Evolutionary conservation across 2,113 vertebrate genomes (phyloP), one percentile per base, ranked within the genome.

Genomic region (Myrmecophaga tridactyla): DNA sequence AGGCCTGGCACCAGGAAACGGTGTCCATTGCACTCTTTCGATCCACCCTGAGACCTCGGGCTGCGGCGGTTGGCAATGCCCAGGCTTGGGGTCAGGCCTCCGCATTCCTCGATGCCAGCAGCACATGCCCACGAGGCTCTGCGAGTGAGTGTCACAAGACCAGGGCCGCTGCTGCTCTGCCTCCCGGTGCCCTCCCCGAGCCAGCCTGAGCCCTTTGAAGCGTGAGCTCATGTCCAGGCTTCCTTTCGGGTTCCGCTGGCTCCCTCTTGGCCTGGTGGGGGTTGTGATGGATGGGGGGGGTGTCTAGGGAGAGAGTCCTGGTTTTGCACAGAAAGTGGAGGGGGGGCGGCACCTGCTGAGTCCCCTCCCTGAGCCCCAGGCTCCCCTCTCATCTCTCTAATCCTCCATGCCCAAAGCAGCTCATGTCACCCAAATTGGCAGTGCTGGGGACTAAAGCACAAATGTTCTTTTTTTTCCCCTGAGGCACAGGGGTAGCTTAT

Each of bases 281-380:
- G 29, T 23, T 17, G 12, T 31, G 36, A 27, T 56, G 31, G 43
- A 65, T 2, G 6, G 27, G 21, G 27, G 0, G 0, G 78, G 8
- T 21, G 12, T 41, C 65, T 81, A 1, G 46, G 23, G 18, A 65
- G 14, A n/a, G 43, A 75, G 11, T 6, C 20, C 9, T 0, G 0
- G 4, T 48, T 39, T 20, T 78, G 3, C 72, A 39, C 29, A 39
- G 23, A 34, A 29, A 46, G 25, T 39, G 21, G 18, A 6, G 27
- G 17, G 31, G 12, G 15, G 18, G 1, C n/a, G n/a, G n/a, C n/a
- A n/a, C n/a, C n/a, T 29, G 41, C 86, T 11, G 36, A 36, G 67
- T 11, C 5, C 36, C 48, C 18, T 18, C 4, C 51, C 31, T 17
- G 3, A 81, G 70, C 2, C 46, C 25, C 53, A 18, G 25, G 31